Evolutionary conservation across 2,113 vertebrate species (phyloP).

Genomic region (Heliornis fulica): DNA sequence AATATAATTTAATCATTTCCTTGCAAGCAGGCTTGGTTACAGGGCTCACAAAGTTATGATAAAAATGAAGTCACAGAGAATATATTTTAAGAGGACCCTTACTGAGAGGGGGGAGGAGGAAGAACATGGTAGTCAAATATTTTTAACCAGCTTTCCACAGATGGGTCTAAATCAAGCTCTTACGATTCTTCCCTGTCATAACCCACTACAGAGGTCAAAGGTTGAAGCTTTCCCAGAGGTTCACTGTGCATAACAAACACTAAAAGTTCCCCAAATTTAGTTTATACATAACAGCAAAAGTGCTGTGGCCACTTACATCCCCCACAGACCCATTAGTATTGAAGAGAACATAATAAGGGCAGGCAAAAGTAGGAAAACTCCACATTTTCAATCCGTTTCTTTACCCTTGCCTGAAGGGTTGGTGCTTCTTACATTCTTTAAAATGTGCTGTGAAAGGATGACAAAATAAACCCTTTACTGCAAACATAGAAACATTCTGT

Average conservation of each 20-base stretch:
- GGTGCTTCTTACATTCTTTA: background rate
- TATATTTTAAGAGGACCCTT: slow-evolving; percentile 22
- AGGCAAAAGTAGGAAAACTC: background rate
- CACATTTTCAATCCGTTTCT: background rate
- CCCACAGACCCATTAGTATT: background rate
- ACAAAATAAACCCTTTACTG: background rate
- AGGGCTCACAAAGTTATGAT: slow-evolving; percentile 4
- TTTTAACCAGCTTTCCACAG: slow-evolving; percentile 60
- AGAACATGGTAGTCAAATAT: slow-evolving; percentile 14
- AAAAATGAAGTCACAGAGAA: slow-evolving; percentile 18
- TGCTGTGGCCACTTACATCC: background rate
- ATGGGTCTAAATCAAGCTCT: slow-evolving; percentile 67
- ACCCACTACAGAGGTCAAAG: slow-evolving; percentile 71
- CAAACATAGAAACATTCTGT: background rate
- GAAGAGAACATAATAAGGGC: background rate
- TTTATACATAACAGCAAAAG: slow-evolving; percentile 35
- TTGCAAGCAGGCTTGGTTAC: background rate
- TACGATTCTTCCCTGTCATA: slow-evolving; percentile 62
- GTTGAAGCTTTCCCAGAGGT: slow-evolving; percentile 75
- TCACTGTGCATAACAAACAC: slow-evolving; percentile 62
- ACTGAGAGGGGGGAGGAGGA: background rate
- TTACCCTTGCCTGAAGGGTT: background rate
- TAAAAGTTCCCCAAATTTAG: slow-evolving; percentile 60
- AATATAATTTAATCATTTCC: slow-evolving; percentile 24
- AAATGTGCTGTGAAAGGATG: rapidly evolving